Percentiles rank a stretch among this genome's conserved stretches.
Evolutionary conservation across 2,888 invertebrate species (phyloP).

Genomic region (Carterocephalus palaemon): DNA sequence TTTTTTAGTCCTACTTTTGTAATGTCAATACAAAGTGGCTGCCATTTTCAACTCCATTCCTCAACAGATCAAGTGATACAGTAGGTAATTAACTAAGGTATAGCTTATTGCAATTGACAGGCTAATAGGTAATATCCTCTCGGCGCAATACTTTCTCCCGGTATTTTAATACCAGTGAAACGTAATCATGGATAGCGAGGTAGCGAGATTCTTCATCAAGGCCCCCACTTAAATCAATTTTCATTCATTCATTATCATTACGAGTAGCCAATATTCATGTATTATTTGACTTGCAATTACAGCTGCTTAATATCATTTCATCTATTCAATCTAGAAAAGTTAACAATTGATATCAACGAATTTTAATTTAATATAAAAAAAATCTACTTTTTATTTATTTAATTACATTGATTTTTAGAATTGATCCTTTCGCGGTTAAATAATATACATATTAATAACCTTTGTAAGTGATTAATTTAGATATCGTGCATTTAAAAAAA

Average conservation of each 20-base stretch:
- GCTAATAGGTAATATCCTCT: conserved; percentile 39
- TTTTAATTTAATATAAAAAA: neutral
- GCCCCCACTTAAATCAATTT: conserved; percentile 21
- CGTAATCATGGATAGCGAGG: conserved; percentile 26
- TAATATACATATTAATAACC: no score
- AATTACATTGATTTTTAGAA: no score
- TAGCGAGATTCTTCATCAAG: conserved; percentile 17
- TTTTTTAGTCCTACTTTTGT: neutral
- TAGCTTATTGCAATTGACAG: conserved; percentile 30
- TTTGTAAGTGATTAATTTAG: no score
- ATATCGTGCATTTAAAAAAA: no score
- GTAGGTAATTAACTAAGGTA: conserved; percentile 29
- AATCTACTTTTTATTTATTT: neutral
- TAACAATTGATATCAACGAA: neutral
- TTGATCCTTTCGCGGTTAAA: no score
- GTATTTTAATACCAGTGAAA: conserved; percentile 36
- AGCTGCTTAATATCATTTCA: no score
- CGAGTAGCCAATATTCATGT: conserved; percentile 7
- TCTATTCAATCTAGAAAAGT: no score
- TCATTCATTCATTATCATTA: conserved; percentile 16
- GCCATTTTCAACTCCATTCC: conserved; percentile 14
- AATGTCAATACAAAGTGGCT: neutral
- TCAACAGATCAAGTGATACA: conserved; percentile 16
- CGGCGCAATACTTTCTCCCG: conserved; percentile 33
- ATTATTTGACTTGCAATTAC: neutral